These are phyloP conservation scores for Camponotus pennsylvanicus DNA, from an alignment of 1,140 invertebrate genomes.

Conservation along the genomic window DNA sequence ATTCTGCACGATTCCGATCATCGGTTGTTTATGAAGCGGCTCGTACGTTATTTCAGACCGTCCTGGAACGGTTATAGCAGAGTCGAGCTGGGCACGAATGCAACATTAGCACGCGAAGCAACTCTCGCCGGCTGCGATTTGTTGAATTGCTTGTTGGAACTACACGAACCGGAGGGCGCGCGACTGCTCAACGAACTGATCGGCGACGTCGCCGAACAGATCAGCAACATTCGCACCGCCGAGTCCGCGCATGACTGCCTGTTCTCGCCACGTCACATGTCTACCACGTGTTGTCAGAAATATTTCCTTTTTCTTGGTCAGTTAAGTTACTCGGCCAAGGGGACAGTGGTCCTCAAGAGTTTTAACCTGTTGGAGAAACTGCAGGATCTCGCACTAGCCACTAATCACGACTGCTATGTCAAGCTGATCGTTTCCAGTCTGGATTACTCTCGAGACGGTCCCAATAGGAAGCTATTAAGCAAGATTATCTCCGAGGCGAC, in stretches of 20 bases:
- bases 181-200: conserved; percentile 92
- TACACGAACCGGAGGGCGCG: conserved; percentile 86
- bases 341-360: conserved; percentile 91
- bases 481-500: conserved; percentile 90
- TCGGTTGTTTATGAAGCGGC: conserved; percentile 92
- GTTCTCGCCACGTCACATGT: conserved; percentile 95
- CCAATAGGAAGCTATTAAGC: conserved; percentile 81
- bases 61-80: conserved; percentile 93
- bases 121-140: conserved; percentile 92
- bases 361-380: conserved; percentile 93
- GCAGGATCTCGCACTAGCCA: conserved; percentile 92
- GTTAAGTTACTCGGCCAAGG: conserved; percentile 91
- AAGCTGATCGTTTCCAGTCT: conserved; percentile 96
- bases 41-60: conserved; percentile 95
- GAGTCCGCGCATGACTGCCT: conserved; percentile 94
- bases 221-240: conserved; percentile 91
- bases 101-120: conserved; percentile 87
- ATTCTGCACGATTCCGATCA: conserved; percentile 89
- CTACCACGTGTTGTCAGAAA: conserved; percentile 95
- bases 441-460: conserved; percentile 92
- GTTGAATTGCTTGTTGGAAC: conserved; percentile 90
- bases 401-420: conserved; percentile 96
- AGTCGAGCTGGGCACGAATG: conserved; percentile 89
- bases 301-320: conserved; percentile 98
- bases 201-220: conserved; percentile 91